phyloP scores from a whole-genome alignment of 1,140 invertebrate species.

The Drosophila orena region DNA sequence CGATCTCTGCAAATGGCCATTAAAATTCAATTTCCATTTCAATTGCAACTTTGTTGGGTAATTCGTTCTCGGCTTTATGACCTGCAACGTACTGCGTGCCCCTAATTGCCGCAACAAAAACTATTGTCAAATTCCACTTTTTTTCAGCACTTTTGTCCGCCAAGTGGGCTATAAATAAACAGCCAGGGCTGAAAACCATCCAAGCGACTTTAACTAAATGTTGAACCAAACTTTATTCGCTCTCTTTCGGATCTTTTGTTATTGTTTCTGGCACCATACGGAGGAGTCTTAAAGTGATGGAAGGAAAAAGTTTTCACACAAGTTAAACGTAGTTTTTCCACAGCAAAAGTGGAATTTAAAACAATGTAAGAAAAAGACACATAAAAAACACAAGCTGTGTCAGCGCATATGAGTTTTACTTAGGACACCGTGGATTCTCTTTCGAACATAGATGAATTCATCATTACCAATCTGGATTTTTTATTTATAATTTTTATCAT shows the following conservation, averaged over 20 bases:
- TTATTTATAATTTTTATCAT: too few species aligned
- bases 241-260: not conserved
- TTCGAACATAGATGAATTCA: not conserved
- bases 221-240: constrained; percentile 30
- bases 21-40: constrained; percentile 54
- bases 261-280: constrained; percentile 3
- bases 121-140: constrained; percentile 44
- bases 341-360: constrained; percentile 15
- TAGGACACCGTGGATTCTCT: constrained; percentile 27
- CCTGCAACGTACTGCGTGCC: constrained; percentile 48
- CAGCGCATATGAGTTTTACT: not conserved
- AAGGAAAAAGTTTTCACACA: constrained; percentile 60
- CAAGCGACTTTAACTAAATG: constrained; percentile 40
- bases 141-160: constrained; percentile 19
- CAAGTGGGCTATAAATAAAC: constrained; percentile 67
- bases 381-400: constrained; percentile 18
- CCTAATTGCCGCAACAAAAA: constrained; percentile 61
- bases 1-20: constrained; percentile 3
- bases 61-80: constrained; percentile 56
- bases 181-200: constrained; percentile 23
- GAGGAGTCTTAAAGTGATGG: constrained; percentile 60
- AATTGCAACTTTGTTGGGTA: constrained; percentile 52
- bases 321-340: constrained; percentile 63
- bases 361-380: constrained; percentile 12
- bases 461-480: too few species aligned